phyloP scores from a whole-genome alignment of 37 sponge, comb jelly and placozoan genomes.

The Tethya wilhelma region DNA sequence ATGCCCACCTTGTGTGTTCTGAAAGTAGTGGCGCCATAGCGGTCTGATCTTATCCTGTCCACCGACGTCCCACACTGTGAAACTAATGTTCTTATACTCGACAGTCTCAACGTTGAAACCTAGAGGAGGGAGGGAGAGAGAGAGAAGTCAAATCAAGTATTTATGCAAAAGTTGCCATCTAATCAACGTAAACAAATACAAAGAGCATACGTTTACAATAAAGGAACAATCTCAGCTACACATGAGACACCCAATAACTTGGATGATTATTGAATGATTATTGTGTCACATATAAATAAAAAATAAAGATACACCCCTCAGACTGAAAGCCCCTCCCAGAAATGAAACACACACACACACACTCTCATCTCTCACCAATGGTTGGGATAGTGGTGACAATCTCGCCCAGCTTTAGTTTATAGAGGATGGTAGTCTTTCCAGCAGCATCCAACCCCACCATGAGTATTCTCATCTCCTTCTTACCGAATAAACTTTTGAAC shows the following conservation, averaged over 20 bases:
- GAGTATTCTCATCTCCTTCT: constrained; percentile 98
- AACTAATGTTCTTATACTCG: constrained; percentile 98
- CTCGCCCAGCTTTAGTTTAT: constrained; percentile 98
- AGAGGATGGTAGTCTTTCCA: constrained; percentile 98
- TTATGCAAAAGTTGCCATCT: neutral
- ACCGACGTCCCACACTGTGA: constrained; percentile 99
- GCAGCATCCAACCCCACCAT: constrained; percentile 99
- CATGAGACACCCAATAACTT: no score
- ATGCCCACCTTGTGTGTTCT: constrained; percentile 97
- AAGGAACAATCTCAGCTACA: no score
- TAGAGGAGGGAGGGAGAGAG: constrained; percentile 18
- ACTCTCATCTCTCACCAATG: constrained; percentile 83
- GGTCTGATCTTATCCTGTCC: constrained; percentile 99
- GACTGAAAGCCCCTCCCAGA: no score
- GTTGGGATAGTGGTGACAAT: constrained; percentile 99
- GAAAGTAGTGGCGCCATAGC: constrained; percentile 99
- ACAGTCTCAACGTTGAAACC: constrained; percentile 98
- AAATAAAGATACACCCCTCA: no score
- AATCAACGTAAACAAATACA: neutral
- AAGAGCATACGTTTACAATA: neutral
- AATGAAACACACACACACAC: no score
- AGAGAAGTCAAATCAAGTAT: neutral
- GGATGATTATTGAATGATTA: no score
- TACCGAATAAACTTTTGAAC: constrained; percentile 93
- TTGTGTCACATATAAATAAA: no score